A percentile compares a stretch with the other conserved stretches of the same genome.
Evolutionary conservation across 2,797 vertebrate genomes (phyloP).

Genomic region (Xerus rutilus): DNA sequence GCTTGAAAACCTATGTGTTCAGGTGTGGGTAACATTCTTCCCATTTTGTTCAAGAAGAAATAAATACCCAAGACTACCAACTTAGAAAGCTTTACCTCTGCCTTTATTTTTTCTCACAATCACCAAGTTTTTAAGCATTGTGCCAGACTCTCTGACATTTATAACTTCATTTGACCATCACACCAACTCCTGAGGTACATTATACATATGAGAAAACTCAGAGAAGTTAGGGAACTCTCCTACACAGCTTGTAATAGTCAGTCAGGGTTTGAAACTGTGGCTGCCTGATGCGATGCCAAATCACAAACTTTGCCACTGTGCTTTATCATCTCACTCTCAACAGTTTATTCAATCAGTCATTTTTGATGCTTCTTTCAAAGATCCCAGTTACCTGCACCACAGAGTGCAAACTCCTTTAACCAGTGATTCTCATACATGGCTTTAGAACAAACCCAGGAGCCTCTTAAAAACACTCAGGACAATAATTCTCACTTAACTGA

Average conservation of each 20-base stretch:
- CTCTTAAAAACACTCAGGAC: background rate
- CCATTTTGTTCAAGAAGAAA: slow-evolving; percentile 14
- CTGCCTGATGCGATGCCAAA: background rate
- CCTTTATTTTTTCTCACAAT: slow-evolving; percentile 5
- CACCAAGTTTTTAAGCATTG: background rate
- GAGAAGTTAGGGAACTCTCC: background rate
- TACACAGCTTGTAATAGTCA: background rate
- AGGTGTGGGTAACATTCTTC: background rate
- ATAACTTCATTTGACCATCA: background rate
- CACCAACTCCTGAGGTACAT: background rate
- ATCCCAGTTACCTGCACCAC: background rate
- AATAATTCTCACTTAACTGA: background rate
- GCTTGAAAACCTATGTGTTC: background rate
- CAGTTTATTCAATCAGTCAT: background rate
- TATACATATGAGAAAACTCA: background rate
- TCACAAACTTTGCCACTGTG: background rate
- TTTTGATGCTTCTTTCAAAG: background rate
- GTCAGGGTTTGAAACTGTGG: background rate
- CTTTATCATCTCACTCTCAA: background rate
- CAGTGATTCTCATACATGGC: background rate
- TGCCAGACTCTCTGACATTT: background rate
- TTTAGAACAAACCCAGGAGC: slow-evolving; percentile 27
- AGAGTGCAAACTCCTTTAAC: background rate
- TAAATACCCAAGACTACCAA: background rate
- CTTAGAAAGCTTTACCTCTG: background rate